Base-by-base conservation (phyloP, 2,888 invertebrate genomes). In the Eupithecia tripunctaria region DNA sequence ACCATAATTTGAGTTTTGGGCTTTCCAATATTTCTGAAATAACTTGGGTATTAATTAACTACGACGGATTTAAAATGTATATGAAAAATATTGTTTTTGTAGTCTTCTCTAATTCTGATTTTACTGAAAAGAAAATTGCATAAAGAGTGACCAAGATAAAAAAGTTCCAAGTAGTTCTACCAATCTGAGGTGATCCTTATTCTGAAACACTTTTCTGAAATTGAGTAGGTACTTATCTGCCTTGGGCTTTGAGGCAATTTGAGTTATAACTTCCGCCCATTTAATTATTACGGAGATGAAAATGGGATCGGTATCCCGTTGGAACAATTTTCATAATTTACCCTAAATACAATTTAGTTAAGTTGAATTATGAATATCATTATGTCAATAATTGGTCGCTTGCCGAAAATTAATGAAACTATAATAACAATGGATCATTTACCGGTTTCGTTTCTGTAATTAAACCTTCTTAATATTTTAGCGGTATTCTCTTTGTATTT, bases 161-260 rank as follows among this genome's bases (percentile, higher is more conserved):
- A 14, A 10, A 60, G 2, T 15, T 1, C 29, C 59, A 6, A 60
- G 59, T 18, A 60, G 59, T 27, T 47, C 14, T 27, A 8, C 15
- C 27, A 60, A 60, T 60, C 27, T 60, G 27, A 60, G 59, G 6
- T 60, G 59, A 7, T 60, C 29, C 27, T 59, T 14, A 27, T 7
- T 1, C 59, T 60, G 47, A 29, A 18, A 29, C 15, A 60, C 63
- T 25, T 6, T 21, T 25, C 32, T 32, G 62, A n/a, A 86, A 89
- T 88, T 86, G 85, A 87, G 84, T 85, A 64, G 32, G 62, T n/a
- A 62, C 62, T 62, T 29, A 79, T 82, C 83, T 64, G 80, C 76
- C 78, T 70, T 75, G 77, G 78, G 77, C 81, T 79, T 68, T 74
- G 76, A 76, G 78, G 81, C 82, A 82, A 80, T 74, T 64, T 73